Base-by-base conservation (phyloP, 2,797 vertebrate species). In the Lepus townsendii region DNA sequence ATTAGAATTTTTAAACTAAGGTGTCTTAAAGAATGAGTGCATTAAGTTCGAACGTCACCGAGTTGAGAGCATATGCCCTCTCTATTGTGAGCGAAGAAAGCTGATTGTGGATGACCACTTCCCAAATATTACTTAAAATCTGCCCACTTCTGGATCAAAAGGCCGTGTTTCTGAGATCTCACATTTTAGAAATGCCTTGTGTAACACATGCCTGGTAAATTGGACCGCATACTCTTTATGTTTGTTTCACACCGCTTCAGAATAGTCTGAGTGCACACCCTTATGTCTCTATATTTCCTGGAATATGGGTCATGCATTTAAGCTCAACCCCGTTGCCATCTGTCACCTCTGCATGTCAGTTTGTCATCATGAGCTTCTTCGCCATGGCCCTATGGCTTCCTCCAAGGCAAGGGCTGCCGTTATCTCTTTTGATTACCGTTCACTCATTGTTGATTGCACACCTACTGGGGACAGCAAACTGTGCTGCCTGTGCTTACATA, bases 291-390 rank as follows among this genome's bases (percentile, higher is more conserved):
- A 35, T 68, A 68, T 82, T 91, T 93, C 54, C 91, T 68, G 88
- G 82, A 96, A 79, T 90, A 66, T 87, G 88, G 95, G 77, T 83
- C 87, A 88, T 54, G 71, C 38, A 14, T 30, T 12, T 66, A 60
- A 66, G 90, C 63, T 88, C n/a, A 91, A 82, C 65, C 22, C 86
- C 57, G 38, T 62, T 22, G 66, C 85, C 92, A 65, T 93, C 73
- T 90, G 92, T 78, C 82, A 47, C 73, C 84, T 92, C 90, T 88
- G 30, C 75, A 0, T 68, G 78, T 78, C 73, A 26, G 60, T 87
- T 90, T 73, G 84, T 78, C 83, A 76, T 11, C 80, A 12, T 3
- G 80, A 84, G 38, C 52, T 89, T 78, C 88, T 84, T 78, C 60
- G 32, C 78, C 84, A 24, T 62, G 66, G 69, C 47, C 88, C 90